Conservation (phyloP, 2,113 vertebrate genomes). For the Zootoca vivipara region DNA sequence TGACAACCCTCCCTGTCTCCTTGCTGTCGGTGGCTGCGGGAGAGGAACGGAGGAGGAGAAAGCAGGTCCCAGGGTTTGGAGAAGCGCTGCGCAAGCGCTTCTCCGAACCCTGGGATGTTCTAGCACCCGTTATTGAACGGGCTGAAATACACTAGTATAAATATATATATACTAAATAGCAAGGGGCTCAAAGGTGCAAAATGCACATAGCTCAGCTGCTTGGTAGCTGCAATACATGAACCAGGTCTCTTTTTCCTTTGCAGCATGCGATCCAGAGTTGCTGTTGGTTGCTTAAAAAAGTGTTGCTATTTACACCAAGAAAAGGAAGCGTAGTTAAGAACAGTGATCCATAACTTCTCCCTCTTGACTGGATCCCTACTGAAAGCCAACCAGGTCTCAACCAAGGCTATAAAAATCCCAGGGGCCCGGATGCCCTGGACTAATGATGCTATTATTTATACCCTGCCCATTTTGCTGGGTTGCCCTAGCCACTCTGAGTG, state of each 20-base stretch:
- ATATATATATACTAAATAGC: not conserved
- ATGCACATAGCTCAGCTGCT: not conserved
- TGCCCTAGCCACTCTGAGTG: too few species aligned
- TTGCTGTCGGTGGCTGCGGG: too few species aligned
- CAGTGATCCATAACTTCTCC: not conserved
- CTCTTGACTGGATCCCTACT: not conserved
- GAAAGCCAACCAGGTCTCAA: not conserved
- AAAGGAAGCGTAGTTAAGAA: not conserved
- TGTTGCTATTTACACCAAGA: not conserved
- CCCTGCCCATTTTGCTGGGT: too few species aligned
- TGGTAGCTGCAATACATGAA: not conserved
- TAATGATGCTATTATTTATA: too few species aligned
- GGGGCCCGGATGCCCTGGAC: not conserved
- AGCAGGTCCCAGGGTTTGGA: too few species aligned
- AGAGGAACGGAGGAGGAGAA: too few species aligned
- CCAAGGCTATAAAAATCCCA: not conserved
- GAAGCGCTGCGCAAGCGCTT: too few species aligned
- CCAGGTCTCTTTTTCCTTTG: not conserved
- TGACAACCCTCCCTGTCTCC: too few species aligned
- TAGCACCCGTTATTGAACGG: too few species aligned
- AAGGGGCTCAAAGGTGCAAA: not conserved
- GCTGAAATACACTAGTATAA: too few species aligned
- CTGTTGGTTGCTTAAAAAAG: not conserved
- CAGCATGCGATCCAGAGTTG: not conserved
- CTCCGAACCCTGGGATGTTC: too few species aligned